Evolutionary conservation across 2,113 vertebrate genomes (phyloP).

Genomic region (Gallinago jamesoni): DNA sequence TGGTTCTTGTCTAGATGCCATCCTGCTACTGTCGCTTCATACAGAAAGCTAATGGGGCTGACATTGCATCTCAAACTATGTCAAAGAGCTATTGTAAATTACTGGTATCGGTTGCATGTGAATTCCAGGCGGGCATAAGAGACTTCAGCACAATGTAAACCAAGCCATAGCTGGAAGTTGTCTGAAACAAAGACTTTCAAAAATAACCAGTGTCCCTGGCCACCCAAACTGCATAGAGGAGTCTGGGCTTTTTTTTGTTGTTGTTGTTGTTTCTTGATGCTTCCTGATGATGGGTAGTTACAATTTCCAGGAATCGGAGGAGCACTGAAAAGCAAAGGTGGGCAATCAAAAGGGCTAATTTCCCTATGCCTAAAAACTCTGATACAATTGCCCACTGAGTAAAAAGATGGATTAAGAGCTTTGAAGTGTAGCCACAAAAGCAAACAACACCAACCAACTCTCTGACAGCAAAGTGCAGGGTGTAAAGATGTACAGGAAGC

Average conservation of each 20-base stretch:
- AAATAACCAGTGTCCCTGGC: conserved; percentile 33
- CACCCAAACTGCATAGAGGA: conserved; percentile 3
- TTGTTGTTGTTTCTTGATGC: background rate
- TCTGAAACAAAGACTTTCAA: conserved; percentile 34
- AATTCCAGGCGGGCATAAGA: conserved; percentile 7
- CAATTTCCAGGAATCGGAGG: background rate
- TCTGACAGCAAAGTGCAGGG: background rate
- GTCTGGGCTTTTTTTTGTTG: background rate
- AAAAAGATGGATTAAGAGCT: background rate
- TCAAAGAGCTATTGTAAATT: conserved; percentile 57
- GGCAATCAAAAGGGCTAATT: background rate
- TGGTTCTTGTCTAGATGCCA: conserved; percentile 53
- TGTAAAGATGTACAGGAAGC: background rate
- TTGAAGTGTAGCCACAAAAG: background rate
- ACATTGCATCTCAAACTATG: conserved; percentile 21
- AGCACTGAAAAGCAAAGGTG: background rate
- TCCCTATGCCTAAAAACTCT: background rate
- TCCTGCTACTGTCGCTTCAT: conserved; percentile 49
- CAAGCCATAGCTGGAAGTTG: conserved; percentile 30
- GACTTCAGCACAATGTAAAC: conserved; percentile 35
- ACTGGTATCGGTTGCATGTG: conserved; percentile 53
- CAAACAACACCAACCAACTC: background rate
- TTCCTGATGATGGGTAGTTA: background rate
- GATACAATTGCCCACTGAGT: background rate
- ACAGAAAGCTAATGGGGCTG: conserved; percentile 26